Evolutionary conservation across 2,113 vertebrate species (phyloP).

Genomic region (Sebastes schlegelii): DNA sequence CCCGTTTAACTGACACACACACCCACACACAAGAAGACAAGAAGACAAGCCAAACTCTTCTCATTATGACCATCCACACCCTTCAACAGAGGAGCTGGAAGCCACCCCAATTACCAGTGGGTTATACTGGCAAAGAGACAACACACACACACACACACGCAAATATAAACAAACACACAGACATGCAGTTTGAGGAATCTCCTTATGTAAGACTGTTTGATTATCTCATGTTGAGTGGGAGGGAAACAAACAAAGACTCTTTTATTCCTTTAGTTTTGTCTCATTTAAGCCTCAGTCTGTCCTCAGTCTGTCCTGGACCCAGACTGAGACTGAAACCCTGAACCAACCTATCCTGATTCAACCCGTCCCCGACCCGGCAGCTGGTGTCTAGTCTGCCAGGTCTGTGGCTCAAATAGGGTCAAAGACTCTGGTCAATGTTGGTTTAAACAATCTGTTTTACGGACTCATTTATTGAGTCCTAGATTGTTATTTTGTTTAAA

Average conservation of each 20-base stretch:
- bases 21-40: constrained; percentile 1
- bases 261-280: constrained; percentile 51
- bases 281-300: constrained; percentile 2
- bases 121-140: constrained; percentile 43
- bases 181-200: constrained; percentile 25
- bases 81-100: constrained; percentile 64
- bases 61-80: constrained; percentile 62
- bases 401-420: constrained; percentile 25
- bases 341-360: background rate
- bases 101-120: constrained; percentile 53
- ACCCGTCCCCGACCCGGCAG: constrained; percentile 8
- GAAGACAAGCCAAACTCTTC: constrained; percentile 28
- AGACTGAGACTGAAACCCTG: background rate
- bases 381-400: constrained; percentile 13
- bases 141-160: constrained; percentile 24
- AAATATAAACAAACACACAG: constrained; percentile 18
- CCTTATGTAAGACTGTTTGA: constrained; percentile 60
- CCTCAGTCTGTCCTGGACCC: too few species aligned
- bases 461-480: background rate
- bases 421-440: constrained; percentile 18
- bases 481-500: background rate
- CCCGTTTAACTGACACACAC: background rate
- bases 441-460: background rate
- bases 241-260: constrained; percentile 55
- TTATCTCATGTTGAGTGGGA: constrained; percentile 43